phyloP scores from a whole-genome alignment of 2,113 vertebrate genomes.

The Anoura caudifer region DNA sequence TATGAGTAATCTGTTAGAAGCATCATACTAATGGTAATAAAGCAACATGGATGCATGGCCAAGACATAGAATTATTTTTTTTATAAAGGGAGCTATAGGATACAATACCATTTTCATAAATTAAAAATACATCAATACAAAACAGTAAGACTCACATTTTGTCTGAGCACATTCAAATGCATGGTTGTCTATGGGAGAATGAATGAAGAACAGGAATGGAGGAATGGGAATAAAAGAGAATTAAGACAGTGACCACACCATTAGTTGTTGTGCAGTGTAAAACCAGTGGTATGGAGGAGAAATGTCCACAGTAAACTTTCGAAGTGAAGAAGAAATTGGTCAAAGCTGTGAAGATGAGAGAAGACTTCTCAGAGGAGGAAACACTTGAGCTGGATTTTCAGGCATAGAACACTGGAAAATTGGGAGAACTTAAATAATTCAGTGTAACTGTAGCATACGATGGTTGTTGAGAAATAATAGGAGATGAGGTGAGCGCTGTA shows the following conservation, averaged over 20 bases:
- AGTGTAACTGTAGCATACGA: not conserved
- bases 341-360: not conserved
- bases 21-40: not conserved
- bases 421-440: not conserved
- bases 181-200: not conserved
- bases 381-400: not conserved
- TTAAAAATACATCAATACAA: not conserved
- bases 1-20: not conserved
- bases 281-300: not conserved
- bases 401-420: not conserved
- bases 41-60: not conserved
- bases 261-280: not conserved
- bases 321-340: not conserved
- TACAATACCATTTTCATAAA: not conserved
- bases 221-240: not conserved
- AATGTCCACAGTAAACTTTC: not conserved
- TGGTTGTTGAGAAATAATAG: not conserved
- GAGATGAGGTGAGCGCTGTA: not conserved
- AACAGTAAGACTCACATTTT: not conserved
- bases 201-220: not conserved
- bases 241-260: not conserved
- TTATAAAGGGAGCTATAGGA: not conserved
- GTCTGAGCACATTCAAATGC: not conserved
- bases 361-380: not conserved
- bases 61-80: not conserved